Conservation (phyloP, 2,888 invertebrate species). For the Cephus sareptanus region DNA sequence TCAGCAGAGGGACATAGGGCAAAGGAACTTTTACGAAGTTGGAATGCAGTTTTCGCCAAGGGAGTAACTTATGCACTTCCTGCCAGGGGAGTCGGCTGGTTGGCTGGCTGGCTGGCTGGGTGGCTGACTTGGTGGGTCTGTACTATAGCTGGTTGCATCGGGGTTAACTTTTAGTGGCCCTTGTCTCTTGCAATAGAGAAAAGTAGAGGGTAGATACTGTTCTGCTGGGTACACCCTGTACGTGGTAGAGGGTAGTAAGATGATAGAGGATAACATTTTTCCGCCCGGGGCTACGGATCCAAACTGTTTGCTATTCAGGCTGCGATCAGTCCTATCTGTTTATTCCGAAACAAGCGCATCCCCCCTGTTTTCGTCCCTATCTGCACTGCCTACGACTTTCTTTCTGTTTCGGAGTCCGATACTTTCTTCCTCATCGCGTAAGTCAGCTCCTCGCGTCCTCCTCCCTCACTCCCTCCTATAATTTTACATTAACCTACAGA, state of each 20-base stretch:
- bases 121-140: neutral
- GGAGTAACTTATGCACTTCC: slow-evolving; percentile 12
- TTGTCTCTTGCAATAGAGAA: slow-evolving; percentile 40
- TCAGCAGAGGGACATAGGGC: neutral
- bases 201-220: slow-evolving; percentile 38
- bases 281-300: slow-evolving; percentile 33
- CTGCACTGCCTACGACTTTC: slow-evolving; percentile 37
- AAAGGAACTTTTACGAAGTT: slow-evolving; percentile 24
- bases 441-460: neutral
- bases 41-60: slow-evolving; percentile 43
- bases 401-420: slow-evolving; percentile 21
- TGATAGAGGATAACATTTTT: slow-evolving; percentile 44
- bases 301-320: slow-evolving; percentile 56
- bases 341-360: slow-evolving; percentile 61
- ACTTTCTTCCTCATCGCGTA: neutral
- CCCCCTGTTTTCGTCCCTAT: slow-evolving; percentile 8
- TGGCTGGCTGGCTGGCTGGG: neutral
- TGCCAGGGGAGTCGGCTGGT: neutral
- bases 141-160: neutral
- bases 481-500: neutral
- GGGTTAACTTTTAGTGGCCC: slow-evolving; percentile 30
- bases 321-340: slow-evolving; percentile 60
- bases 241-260: neutral
- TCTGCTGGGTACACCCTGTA: neutral
- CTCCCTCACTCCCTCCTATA: neutral